Conservation (phyloP, 2,797 vertebrate genomes). For the Sebastes flavidus region DNA sequence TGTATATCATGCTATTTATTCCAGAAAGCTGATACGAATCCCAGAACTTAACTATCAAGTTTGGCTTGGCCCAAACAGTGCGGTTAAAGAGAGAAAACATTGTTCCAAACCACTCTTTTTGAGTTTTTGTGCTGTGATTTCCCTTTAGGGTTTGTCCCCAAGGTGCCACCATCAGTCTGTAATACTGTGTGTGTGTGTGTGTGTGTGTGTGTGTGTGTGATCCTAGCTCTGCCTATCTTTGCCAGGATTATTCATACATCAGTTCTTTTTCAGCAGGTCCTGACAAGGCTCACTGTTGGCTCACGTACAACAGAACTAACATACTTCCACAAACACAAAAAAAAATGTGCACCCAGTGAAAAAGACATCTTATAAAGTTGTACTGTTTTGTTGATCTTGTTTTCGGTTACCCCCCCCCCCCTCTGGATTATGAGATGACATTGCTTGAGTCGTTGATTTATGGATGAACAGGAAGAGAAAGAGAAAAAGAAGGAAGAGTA, state of each 20-base stretch:
- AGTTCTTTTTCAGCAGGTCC: constrained; percentile 19
- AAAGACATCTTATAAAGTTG: neutral
- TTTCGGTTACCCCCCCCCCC: neutral
- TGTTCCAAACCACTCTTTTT: neutral
- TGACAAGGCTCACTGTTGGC: constrained; percentile 9
- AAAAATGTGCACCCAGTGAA: neutral
- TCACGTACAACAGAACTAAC: constrained; percentile 8
- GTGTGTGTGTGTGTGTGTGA: too few relatives aligned
- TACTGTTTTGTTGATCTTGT: neutral
- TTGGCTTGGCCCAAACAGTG: neutral
- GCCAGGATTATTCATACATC: neutral
- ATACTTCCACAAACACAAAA: neutral
- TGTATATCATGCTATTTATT: neutral
- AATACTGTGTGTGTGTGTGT: neutral
- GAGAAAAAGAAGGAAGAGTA: neutral
- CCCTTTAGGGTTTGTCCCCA: neutral
- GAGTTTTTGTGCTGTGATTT: neutral
- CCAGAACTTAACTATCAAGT: neutral
- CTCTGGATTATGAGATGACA: neutral
- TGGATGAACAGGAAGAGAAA: neutral
- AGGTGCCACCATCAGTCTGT: neutral
- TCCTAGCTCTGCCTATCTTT: neutral
- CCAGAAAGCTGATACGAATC: neutral
- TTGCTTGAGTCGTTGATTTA: neutral
- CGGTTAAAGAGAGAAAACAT: neutral